Conservation (phyloP, 2,888 invertebrate genomes). For the Eulithis testata region DNA sequence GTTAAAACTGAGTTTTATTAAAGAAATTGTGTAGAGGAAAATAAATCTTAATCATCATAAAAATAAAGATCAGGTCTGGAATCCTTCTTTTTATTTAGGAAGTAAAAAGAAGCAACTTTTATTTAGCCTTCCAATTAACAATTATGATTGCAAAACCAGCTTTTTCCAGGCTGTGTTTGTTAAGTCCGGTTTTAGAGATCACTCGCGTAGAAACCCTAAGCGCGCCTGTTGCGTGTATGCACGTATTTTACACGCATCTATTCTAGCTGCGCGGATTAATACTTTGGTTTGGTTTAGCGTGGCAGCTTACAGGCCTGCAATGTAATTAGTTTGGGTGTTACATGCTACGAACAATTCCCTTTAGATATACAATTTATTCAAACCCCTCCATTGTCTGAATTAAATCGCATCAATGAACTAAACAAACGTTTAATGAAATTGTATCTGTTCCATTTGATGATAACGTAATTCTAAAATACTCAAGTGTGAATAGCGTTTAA, state of each 20-base stretch:
- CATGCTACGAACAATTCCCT: constrained; percentile 48
- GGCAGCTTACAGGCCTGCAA: constrained; percentile 56
- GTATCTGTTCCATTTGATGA: constrained; percentile 7
- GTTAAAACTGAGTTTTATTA: no score
- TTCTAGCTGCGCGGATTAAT: constrained; percentile 52
- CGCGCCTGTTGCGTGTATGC: constrained; percentile 42
- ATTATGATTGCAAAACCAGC: no score
- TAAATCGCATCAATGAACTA: constrained; percentile 10
- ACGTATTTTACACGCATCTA: constrained; percentile 42
- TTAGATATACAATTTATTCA: constrained; percentile 25
- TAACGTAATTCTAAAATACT: background rate
- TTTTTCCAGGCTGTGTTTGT: background rate
- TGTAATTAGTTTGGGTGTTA: constrained; percentile 59
- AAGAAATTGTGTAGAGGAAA: no score
- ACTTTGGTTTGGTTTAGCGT: constrained; percentile 52
- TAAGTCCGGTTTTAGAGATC: constrained; percentile 6
- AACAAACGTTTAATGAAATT: constrained; percentile 16
- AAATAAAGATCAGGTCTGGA: no score
- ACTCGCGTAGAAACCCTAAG: constrained; percentile 13
- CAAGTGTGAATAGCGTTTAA: constrained; percentile 1
- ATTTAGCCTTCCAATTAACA: no score
- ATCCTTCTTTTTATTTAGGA: no score
- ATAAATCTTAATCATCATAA: background rate
- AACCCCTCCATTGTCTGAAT: constrained; percentile 14
- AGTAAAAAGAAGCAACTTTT: no score